Evolutionary conservation across 2,888 invertebrate species (phyloP).

Genomic region (Scrobipalpa costella): DNA sequence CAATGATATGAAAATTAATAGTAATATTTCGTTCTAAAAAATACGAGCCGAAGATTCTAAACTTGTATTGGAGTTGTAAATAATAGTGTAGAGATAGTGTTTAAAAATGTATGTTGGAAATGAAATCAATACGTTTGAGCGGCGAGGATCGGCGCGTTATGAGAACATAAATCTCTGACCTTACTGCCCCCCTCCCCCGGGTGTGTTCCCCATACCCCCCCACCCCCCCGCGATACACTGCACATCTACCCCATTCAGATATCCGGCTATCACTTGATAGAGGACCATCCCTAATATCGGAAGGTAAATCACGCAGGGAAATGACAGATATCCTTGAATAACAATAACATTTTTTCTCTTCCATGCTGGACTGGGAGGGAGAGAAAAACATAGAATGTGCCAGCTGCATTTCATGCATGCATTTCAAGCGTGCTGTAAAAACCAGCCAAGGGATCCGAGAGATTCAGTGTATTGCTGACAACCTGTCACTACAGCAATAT

Average conservation of each 20-base stretch:
- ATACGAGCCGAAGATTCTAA: slow-evolving; percentile 19
- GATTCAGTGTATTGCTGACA: too few species aligned
- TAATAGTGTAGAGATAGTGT: slow-evolving; percentile 31
- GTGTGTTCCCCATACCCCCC: slow-evolving; percentile 30
- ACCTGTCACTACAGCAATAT: too few species aligned
- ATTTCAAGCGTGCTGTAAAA: too few species aligned
- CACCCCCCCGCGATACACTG: slow-evolving; percentile 50
- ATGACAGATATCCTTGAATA: background rate
- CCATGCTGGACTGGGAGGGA: too few species aligned
- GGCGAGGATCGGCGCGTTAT: slow-evolving; percentile 69
- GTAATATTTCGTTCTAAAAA: slow-evolving; percentile 11
- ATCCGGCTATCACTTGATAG: slow-evolving; percentile 8
- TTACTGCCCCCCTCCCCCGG: slow-evolving; percentile 49
- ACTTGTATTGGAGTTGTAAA: slow-evolving; percentile 12
- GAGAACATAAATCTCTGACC: slow-evolving; percentile 74
- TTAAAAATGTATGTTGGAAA: slow-evolving; percentile 70
- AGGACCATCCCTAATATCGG: slow-evolving; percentile 48
- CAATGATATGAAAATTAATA: slow-evolving; percentile 9
- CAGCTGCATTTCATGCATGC: too few species aligned
- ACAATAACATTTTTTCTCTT: background rate
- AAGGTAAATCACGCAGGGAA: background rate
- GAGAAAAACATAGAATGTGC: too few species aligned
- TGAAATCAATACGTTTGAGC: slow-evolving; percentile 72
- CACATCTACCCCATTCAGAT: slow-evolving; percentile 35
- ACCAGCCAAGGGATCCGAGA: too few species aligned